phyloP scores from a whole-genome alignment of 2,113 vertebrate genomes.

The Hippocampus comes region DNA sequence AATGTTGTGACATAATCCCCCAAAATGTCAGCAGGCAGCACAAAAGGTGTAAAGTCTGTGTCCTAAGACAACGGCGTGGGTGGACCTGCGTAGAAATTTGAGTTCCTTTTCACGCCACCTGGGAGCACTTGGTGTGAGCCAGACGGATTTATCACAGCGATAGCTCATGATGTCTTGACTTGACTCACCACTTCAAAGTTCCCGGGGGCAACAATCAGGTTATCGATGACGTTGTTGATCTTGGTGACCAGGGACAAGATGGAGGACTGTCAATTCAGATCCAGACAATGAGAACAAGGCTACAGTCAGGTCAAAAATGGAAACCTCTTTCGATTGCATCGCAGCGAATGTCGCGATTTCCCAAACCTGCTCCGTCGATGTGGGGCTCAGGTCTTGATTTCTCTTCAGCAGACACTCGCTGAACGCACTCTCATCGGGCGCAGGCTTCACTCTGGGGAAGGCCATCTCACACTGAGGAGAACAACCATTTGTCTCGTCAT shows the following conservation, averaged over 20 bases:
- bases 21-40: too few species aligned
- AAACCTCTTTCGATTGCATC: too few species aligned
- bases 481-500: constrained; percentile 6
- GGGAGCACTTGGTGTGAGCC: too few species aligned
- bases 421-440: constrained; percentile 84
- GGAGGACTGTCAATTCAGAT: constrained; percentile 76
- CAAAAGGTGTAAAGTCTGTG: too few species aligned
- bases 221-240: constrained; percentile 98
- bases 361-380: constrained; percentile 85
- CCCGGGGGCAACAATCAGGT: constrained; percentile 92
- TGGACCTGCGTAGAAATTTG: too few species aligned
- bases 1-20: too few species aligned
- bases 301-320: background rate
- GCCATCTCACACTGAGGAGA: constrained; percentile 91
- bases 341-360: too few species aligned
- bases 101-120: too few species aligned
- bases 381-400: constrained; percentile 93
- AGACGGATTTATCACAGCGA: too few species aligned
- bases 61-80: too few species aligned
- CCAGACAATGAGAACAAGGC: background rate
- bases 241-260: constrained; percentile 97
- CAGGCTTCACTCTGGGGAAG: constrained; percentile 91
- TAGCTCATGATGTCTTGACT: too few species aligned
- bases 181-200: constrained; percentile 95
- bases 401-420: constrained; percentile 91